A percentile compares a stretch with the other conserved stretches of the same genome.
These are phyloP conservation scores for Xyliphius kryptos DNA, from an alignment of 2,113 vertebrate species.

Conservation along the genomic window DNA sequence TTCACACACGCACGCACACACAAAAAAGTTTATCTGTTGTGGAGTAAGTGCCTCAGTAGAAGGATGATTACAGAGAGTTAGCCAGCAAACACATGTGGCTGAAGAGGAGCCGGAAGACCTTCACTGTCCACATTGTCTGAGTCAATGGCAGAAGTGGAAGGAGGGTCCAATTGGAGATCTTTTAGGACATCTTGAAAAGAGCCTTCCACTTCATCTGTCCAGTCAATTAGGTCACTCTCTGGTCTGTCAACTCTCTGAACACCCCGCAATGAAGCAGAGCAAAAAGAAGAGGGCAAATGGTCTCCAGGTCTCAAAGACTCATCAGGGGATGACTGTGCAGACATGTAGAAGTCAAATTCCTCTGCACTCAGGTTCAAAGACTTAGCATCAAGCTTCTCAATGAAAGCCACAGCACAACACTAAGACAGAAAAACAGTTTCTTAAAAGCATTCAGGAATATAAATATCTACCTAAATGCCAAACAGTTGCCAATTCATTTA, in stretches of 20 bases:
- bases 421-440: conserved; percentile 45
- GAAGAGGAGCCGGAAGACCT: conserved; percentile 84
- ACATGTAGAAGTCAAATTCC: conserved; percentile 95
- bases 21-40: not conserved
- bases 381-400: conserved; percentile 93
- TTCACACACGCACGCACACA: not conserved
- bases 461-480: no score
- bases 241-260: conserved; percentile 51
- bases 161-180: conserved; percentile 70
- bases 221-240: conserved; percentile 93
- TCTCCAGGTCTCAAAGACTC: conserved; percentile 64
- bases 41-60: not conserved
- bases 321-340: conserved; percentile 76
- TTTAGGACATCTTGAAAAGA: conserved; percentile 82
- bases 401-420: conserved; percentile 96
- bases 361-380: conserved; percentile 88
- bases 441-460: not conserved
- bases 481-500: no score
- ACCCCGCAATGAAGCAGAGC: conserved; percentile 11
- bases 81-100: conserved; percentile 86
- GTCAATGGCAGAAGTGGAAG: conserved; percentile 80
- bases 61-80: conserved; percentile 47
- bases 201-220: conserved; percentile 82
- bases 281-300: conserved; percentile 30
- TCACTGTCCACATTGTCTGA: conserved; percentile 91